Evolutionary conservation across 2,888 invertebrate species (phyloP).

Genomic region (Neria commutata): DNA sequence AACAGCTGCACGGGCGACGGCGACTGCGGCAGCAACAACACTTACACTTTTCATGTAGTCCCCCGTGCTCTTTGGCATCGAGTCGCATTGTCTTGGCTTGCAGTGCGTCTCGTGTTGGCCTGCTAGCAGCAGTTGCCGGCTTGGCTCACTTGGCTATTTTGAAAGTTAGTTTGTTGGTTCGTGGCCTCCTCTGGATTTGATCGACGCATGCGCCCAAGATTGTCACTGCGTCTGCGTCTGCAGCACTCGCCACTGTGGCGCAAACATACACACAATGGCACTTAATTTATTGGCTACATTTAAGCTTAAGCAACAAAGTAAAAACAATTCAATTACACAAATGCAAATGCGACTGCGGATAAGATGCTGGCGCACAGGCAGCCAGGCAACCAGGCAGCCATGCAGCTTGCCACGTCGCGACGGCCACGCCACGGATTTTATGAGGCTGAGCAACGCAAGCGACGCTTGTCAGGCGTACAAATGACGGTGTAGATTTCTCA

Average conservation of each 20-base stretch:
- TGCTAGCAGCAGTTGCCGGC: slow-evolving; percentile 14
- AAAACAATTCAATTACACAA: slow-evolving; percentile 55
- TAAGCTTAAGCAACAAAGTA: slow-evolving; percentile 52
- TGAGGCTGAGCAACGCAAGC: too few species aligned
- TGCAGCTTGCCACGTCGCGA: too few species aligned
- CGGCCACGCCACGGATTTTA: too few species aligned
- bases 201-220: slow-evolving; percentile 22
- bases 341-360: slow-evolving; percentile 44
- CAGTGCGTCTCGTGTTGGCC: neutral
- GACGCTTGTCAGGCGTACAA: too few species aligned
- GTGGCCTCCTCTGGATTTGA: slow-evolving; percentile 12
- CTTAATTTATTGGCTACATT: slow-evolving; percentile 52
- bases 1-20: slow-evolving; percentile 15
- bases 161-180: neutral
- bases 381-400: too few species aligned
- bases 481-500: too few species aligned
- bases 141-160: neutral
- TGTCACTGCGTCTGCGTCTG: slow-evolving; percentile 21
- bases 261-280: too few species aligned
- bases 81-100: neutral
- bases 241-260: slow-evolving; percentile 27
- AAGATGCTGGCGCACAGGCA: slow-evolving; percentile 7
- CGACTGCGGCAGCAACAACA: slow-evolving; percentile 24
- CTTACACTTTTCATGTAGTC: slow-evolving; percentile 40
- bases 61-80: neutral